Conservation (phyloP, 2,113 vertebrate species). For the Pluvialis apricaria region DNA sequence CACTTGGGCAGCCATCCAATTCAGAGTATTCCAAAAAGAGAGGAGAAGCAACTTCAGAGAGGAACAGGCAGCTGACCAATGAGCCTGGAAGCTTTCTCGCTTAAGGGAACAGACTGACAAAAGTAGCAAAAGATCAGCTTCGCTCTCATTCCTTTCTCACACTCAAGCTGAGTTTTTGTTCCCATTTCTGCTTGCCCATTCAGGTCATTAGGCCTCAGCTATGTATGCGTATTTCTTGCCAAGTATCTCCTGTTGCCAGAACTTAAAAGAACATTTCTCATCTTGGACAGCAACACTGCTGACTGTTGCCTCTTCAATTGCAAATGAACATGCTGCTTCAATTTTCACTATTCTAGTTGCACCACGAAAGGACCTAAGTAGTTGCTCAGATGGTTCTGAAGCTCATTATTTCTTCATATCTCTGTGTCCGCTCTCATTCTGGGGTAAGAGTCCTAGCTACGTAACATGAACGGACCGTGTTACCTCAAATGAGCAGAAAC, state of each 20-base stretch:
- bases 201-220: neutral
- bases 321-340: neutral
- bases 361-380: neutral
- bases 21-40: neutral
- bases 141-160: neutral
- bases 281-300: neutral
- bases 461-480: accelerated
- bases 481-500: neutral
- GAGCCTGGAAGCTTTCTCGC: neutral
- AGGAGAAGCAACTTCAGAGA: neutral
- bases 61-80: neutral
- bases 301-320: neutral
- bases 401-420: neutral
- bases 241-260: neutral
- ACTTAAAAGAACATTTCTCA: neutral
- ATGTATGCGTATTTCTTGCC: neutral
- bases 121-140: neutral
- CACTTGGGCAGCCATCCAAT: accelerated
- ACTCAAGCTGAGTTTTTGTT: neutral
- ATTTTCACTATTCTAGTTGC: neutral
- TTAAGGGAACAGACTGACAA: neutral
- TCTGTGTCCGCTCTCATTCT: neutral
- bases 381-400: neutral
- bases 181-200: neutral
- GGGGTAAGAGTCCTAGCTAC: neutral